Evolutionary conservation across 2,888 invertebrate species (phyloP), one percentile per base, ranked within the genome.

Genomic region (Cheilosia pagana): DNA sequence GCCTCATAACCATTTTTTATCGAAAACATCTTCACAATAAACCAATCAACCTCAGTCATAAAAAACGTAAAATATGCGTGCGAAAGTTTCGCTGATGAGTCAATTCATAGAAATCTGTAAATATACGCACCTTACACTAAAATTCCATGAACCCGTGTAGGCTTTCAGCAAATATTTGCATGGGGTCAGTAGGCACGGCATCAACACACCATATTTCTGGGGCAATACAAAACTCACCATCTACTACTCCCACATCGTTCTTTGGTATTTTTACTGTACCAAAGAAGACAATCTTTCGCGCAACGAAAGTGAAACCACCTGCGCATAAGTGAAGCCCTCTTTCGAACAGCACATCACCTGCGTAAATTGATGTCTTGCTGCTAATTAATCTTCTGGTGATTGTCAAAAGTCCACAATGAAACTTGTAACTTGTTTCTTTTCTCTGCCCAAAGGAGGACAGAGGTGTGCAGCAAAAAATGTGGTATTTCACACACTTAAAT

Each of bases 281-380:
- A 45, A 81, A 63, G 19, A 63, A 41, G 43, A 23, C 45, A 55
- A 35, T 8, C 43, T n/a, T 57, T 43, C 53, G 41, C 60, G 45
- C 60, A 63, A 52, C 68, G 82, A 82, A 82, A 82, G 82, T 82
- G 82, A 82, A 82, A 82, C 72, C 82, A 68, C 62, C 41, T 35
- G 28, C 55, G 35, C 48, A 25, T 43, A 41, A 7, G 14, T 21
- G 25, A 63, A 57, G 57, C 63, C 59, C 52, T 16, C 57, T n/a
- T 31, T 23, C 31, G 35, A 41, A 67, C 7, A 10, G 39, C 48
- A 25, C 35, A 65, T 57, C 31, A 68, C 48, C 60, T 72, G 60
- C 41, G 41, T 28, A 28, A 77, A 82, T 78, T 55, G 55, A 21
- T 60, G 53, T 77, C 78, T 78, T 82, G 72, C 78, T 82, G 82